Base-by-base conservation (phyloP, 2,113 vertebrate species). In the Otus sunia region DNA sequence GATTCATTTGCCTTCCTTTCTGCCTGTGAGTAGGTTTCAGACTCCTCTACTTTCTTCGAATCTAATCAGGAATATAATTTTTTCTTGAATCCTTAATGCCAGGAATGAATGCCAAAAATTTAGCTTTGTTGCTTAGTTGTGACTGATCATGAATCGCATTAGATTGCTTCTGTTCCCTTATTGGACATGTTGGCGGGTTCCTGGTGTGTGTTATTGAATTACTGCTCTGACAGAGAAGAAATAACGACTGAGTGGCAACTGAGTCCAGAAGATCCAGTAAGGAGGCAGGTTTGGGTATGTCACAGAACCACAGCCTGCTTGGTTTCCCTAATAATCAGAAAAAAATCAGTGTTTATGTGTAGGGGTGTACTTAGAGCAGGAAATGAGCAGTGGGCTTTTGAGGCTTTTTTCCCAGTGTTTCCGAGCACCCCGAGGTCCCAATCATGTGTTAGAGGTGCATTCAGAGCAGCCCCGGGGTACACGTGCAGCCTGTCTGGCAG, bases 81-180 rank as follows among this genome's bases (percentile, higher is more conserved):
- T 92, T 94, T 20, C 79, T 80, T 86, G 79, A 96, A 86, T 89
- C 52, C 37, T 77, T 89, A 39, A 56, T 91, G 41, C 8, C 12
- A 50, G 93, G 67, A 92, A 95, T 27, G 50, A 88, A 63, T 91
- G 83, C 91, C 41, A 96, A 92, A 91, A 91, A 88, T 89, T 77
- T 62, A 80, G 72, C 67, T 53, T 49, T 84, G 83, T 94, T 93
- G 94, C 94, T 90, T 82, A 37, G 78, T 82, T 95, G 93, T 95
- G 78, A 66, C 88, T 86, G 88, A 91, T 88, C 50, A 41, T 86
- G 91, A 96, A 94, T 96, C 91, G 92, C 43, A 67, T 58, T 88
- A 89, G 89, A 96, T 91, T 63, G 91, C 79, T 94, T 67, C 86
- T 94, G 68, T 81, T 95, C 68, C 86, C 60, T 83, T 77, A 41